These are phyloP conservation scores for Ammodytes marinus DNA, from an alignment of 2,113 vertebrate species.

Conservation along the genomic window DNA sequence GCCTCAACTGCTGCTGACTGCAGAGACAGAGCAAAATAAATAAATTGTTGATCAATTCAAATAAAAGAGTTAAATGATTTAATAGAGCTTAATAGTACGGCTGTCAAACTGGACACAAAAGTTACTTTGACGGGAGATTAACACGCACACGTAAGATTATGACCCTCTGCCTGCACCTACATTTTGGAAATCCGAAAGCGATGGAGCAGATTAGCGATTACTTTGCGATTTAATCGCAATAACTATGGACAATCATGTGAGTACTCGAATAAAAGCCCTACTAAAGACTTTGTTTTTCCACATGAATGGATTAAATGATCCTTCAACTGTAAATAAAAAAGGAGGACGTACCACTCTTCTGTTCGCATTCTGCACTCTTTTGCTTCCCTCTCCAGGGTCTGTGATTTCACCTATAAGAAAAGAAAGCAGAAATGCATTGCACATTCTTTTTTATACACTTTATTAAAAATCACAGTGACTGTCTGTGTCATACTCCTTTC, in stretches of 20 bases:
- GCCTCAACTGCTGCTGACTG: slow-evolving; percentile 96
- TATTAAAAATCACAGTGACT: not conserved
- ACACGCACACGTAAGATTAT: no score
- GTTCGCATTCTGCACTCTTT: slow-evolving; percentile 95
- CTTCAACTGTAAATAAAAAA: slow-evolving; percentile 1
- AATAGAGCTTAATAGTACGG: not conserved
- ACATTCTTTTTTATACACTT: not conserved
- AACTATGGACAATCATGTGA: no score
- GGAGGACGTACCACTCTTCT: slow-evolving; percentile 91
- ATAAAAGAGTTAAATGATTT: not conserved
- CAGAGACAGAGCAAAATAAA: not conserved
- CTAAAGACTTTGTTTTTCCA: not conserved
- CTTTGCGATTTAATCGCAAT: no score
- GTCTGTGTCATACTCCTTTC: not conserved
- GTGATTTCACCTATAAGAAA: slow-evolving; percentile 89
- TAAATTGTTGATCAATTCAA: no score
- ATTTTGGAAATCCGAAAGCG: no score
- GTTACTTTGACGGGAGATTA: no score
- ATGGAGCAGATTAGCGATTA: no score
- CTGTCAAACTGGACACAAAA: no score
- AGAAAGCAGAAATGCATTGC: not conserved
- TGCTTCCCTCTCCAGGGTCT: slow-evolving; percentile 94
- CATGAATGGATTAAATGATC: not conserved
- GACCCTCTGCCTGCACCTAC: no score
- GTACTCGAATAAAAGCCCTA: no score